These are phyloP conservation scores for Siniperca knerii DNA, from an alignment of 2,113 vertebrate species.

Conservation along the genomic window DNA sequence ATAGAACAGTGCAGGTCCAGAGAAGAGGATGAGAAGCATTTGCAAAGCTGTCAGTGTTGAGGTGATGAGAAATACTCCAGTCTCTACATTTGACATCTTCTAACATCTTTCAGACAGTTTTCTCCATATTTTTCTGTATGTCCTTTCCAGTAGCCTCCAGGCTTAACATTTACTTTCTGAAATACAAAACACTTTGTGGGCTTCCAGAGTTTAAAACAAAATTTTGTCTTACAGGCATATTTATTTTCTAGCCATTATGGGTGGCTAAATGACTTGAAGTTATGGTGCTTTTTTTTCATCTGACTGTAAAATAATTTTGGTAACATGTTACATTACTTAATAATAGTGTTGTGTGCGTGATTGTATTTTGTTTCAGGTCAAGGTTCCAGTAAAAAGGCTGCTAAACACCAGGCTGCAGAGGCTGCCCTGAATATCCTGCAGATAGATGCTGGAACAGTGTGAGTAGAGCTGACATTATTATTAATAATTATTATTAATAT, in stretches of 20 bases:
- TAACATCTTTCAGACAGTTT: background rate
- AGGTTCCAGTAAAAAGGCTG: constrained; percentile 92
- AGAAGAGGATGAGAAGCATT: constrained; percentile 22
- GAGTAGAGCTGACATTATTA: constrained; percentile 64
- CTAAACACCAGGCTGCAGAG: constrained; percentile 92
- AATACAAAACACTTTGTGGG: background rate
- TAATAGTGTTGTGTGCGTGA: background rate
- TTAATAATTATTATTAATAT: background rate
- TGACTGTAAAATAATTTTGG: background rate
- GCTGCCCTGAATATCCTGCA: constrained; percentile 87
- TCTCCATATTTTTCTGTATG: background rate
- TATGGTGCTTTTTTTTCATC: background rate
- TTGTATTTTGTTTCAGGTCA: constrained; percentile 82
- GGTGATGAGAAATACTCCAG: constrained; percentile 26
- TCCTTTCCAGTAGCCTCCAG: background rate
- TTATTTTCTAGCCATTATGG: background rate
- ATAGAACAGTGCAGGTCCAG: constrained; percentile 25
- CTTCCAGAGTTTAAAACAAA: background rate
- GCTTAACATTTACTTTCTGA: background rate
- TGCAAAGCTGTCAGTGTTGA: constrained; percentile 28
- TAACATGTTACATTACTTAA: no score
- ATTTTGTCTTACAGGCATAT: background rate
- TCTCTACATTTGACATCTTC: background rate
- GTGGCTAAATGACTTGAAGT: background rate
- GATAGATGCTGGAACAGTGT: constrained; percentile 82